Conservation (phyloP, 2,113 vertebrate genomes). For the Chaetorhynchus papuensis region DNA sequence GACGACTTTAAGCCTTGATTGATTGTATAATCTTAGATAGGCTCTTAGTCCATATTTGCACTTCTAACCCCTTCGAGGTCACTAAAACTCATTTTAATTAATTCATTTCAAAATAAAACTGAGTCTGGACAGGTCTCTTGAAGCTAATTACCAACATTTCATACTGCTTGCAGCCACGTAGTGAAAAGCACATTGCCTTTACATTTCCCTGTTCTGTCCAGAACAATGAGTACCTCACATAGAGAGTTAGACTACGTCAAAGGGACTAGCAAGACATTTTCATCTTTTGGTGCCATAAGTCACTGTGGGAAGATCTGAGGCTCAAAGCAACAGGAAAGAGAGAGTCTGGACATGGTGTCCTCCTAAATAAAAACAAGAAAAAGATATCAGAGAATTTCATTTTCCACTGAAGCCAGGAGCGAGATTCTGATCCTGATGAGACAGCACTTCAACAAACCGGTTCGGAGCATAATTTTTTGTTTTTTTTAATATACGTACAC, state of each 20-base stretch:
- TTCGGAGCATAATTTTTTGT: not conserved
- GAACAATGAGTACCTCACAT: not conserved
- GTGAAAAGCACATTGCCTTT: not conserved
- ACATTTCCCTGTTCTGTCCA: not conserved
- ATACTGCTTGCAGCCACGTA: not conserved
- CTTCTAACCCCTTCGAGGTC: not conserved
- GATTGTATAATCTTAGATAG: not conserved
- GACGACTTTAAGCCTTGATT: not conserved
- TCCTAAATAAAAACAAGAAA: not conserved
- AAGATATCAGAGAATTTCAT: not conserved
- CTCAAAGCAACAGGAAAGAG: not conserved
- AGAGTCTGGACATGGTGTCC: not conserved
- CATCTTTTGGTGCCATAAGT: not conserved
- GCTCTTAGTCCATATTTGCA: not conserved
- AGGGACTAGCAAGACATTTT: not conserved
- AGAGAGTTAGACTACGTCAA: not conserved
- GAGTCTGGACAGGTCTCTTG: not conserved
- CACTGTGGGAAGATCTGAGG: not conserved
- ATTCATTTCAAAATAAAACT: not conserved
- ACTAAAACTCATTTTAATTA: not conserved
- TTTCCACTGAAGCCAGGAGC: not conserved
- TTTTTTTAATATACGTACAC: not conserved
- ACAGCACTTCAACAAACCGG: not conserved
- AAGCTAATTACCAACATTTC: not conserved
- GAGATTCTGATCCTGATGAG: not conserved